phyloP scores from a whole-genome alignment of 2,113 vertebrate genomes.

The Rallus limicola region DNA sequence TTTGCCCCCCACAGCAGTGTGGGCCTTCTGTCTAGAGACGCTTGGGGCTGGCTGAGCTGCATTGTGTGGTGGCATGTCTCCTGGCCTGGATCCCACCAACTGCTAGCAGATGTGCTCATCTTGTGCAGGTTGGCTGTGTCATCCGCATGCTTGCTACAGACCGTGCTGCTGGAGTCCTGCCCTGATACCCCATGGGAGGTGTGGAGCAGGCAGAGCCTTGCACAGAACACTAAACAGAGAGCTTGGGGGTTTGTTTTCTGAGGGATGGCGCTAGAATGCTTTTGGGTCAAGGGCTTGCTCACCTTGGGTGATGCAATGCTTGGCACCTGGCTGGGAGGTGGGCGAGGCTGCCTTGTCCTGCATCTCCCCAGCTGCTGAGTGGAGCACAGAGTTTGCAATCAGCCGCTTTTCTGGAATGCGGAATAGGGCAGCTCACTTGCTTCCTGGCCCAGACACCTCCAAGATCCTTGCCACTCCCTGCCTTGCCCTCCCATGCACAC shows the following conservation, averaged over 20 bases:
- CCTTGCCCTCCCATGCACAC: background rate
- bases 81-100: rapidly evolving
- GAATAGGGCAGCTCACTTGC: background rate
- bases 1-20: background rate
- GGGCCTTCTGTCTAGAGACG: background rate
- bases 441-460: background rate
- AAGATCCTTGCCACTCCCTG: background rate
- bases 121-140: rapidly evolving
- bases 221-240: conserved; percentile 62
- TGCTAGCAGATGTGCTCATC: background rate
- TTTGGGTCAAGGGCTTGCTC: conserved; percentile 30
- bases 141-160: background rate
- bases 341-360: background rate
- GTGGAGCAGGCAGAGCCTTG: background rate
- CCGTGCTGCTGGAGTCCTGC: background rate
- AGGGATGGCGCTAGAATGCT: conserved; percentile 23
- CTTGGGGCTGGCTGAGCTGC: background rate
- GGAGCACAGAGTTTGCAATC: background rate
- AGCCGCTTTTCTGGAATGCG: background rate
- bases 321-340: background rate
- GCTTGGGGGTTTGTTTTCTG: background rate
- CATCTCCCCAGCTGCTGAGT: rapidly evolving
- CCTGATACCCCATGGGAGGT: background rate
- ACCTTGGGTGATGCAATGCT: background rate
- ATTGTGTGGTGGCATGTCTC: background rate